A percentile compares a stretch with the other conserved stretches of the same genome.
Conservation (phyloP, 2,888 invertebrate species). For the Philhelius pedissequus region DNA sequence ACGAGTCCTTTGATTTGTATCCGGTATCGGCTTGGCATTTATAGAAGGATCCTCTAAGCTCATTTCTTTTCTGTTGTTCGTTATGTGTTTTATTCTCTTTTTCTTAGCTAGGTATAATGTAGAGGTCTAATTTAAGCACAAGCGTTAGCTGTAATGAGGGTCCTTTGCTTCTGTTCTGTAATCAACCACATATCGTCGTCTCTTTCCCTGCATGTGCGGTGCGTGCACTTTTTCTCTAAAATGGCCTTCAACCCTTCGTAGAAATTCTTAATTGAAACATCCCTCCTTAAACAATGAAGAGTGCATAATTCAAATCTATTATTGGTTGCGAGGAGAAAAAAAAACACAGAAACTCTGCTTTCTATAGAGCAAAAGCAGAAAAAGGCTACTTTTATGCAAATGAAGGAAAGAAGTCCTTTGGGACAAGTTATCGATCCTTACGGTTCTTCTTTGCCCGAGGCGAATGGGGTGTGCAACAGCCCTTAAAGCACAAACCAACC, state of each 20-base stretch:
- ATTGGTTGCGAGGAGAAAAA: conserved; percentile 43
- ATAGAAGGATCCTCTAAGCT: conserved; percentile 44
- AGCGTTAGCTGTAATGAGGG: conserved; percentile 56
- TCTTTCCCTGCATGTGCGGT: neutral
- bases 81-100: neutral
- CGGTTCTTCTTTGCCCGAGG: neutral
- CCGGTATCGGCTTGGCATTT: conserved; percentile 60
- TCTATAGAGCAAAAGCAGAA: too few relatives aligned
- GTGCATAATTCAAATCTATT: conserved; percentile 65
- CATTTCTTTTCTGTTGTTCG: neutral
- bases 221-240: neutral
- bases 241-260: conserved; percentile 29
- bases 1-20: conserved; percentile 65
- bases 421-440: conserved; percentile 50
- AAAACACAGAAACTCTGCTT: neutral
- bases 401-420: conserved; percentile 38
- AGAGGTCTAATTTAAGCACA: conserved; percentile 59
- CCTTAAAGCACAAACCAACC: conserved; percentile 22
- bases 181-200: conserved; percentile 26
- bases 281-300: conserved; percentile 44
- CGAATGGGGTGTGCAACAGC: conserved; percentile 45
- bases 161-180: conserved; percentile 29
- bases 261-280: conserved; percentile 56
- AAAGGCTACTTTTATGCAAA: conserved; percentile 53
- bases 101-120: conserved; percentile 1